Evolutionary conservation across 2,888 invertebrate species (phyloP), one percentile per base, ranked within the genome.

Genomic region (Eupithecia insigniata): DNA sequence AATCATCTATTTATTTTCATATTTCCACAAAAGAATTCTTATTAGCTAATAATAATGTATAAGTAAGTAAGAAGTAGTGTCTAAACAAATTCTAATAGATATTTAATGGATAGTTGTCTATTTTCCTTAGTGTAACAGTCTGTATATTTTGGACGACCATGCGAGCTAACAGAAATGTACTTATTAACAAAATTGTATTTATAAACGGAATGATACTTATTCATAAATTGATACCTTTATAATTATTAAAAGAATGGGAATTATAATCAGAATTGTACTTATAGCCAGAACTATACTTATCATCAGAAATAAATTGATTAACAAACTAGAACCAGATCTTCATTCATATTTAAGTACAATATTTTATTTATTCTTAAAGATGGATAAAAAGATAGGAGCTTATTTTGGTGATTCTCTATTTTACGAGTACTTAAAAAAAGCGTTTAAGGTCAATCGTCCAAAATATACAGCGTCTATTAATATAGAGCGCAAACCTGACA

Each of bases 91-190:
- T 82, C 81, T 85, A 85, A 87, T 84, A 74, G 62, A 70, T 78
- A 71, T 73, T 58, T 18, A 75, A 72, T 72, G 62, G 60, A 71
- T 75, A 75, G 86, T 87, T 83, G 87, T 91, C 91, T 92, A 92
- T 92, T 92, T 91, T 89, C 89, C 87, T 90, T 89, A 87, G 87
- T 84, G 85, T 85, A 87, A 89, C 85, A 84, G 14, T 55, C 30
- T 34, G 62, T 34, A 34, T 36, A 22, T 36, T 64, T 64, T 64
- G 64, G 64, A 64, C 64, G 64, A 36, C n/a, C 16, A 22, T 14
- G 36, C 2, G 22, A n/a, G 34, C 12, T n/a, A 5, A n/a, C 10
- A n/a, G 3, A 34, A 62, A 22, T n/a, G 34, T 62, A 51, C 46
- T 51, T 51, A 22, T 10, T 51, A 51, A 22, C 51, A 51, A 22